Evolutionary conservation across 2,888 invertebrate genomes (phyloP).

Genomic region (Heliconius erato): DNA sequence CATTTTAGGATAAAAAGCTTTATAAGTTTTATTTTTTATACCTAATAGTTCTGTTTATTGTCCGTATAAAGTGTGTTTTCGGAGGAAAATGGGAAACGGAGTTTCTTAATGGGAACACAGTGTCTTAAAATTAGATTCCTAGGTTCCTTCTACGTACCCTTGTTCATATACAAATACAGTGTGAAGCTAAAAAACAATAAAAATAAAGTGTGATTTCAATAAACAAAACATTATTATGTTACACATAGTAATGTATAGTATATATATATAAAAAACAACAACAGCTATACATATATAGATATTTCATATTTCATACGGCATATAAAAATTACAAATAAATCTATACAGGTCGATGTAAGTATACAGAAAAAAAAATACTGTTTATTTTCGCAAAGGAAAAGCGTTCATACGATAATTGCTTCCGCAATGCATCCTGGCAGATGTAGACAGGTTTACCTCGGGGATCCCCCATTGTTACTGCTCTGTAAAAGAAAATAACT

Average conservation of each 20-base stretch:
- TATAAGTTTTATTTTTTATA: neutral
- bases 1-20: neutral
- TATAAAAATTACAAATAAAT: neutral
- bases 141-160: too few relatives aligned
- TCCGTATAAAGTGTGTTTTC: neutral
- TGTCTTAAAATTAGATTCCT: too few relatives aligned
- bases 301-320: neutral
- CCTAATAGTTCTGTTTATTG: neutral
- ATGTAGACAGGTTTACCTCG: slow-evolving; percentile 49
- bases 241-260: too few relatives aligned
- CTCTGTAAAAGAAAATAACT: slow-evolving; percentile 43
- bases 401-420: slow-evolving; percentile 49
- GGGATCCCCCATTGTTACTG: slow-evolving; percentile 44
- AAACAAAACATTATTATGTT: neutral
- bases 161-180: too few relatives aligned
- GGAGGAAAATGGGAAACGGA: too few relatives aligned
- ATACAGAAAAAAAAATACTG: slow-evolving; percentile 18
- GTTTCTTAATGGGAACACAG: too few relatives aligned
- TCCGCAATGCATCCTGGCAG: slow-evolving; percentile 44
- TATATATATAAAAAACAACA: too few relatives aligned
- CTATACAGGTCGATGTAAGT: neutral
- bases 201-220: neutral
- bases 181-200: too few relatives aligned
- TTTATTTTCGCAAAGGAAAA: slow-evolving; percentile 42
- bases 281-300: neutral